phyloP scores from a whole-genome alignment of 2,888 invertebrate species.

The Chirona hameri region DNA sequence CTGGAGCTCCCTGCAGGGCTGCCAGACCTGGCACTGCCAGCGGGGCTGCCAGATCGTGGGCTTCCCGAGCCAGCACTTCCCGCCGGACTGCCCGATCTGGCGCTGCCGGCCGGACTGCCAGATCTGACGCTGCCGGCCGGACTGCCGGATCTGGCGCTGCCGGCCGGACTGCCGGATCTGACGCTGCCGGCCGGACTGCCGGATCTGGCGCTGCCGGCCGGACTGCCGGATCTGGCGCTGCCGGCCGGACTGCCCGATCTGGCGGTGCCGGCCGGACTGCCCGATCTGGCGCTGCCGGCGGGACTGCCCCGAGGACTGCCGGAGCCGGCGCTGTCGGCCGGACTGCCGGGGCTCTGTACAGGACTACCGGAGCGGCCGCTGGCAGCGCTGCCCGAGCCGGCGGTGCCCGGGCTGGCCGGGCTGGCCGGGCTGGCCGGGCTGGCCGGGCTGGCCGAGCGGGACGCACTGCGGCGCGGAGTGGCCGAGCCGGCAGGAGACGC shows the following conservation, averaged over 20 bases:
- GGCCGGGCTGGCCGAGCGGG: slow-evolving; percentile 26
- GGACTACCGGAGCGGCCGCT: not conserved
- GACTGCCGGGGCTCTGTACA: slow-evolving; percentile 33
- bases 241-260: slow-evolving; percentile 32
- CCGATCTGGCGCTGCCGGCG: not conserved
- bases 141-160: not conserved
- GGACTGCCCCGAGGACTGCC: no score
- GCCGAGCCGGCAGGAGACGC: not conserved
- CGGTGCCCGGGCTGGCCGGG: not conserved
- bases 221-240: slow-evolving; percentile 23
- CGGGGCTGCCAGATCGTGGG: slow-evolving; percentile 30
- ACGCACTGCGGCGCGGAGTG: slow-evolving; percentile 3
- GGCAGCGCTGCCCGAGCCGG: not conserved
- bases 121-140: slow-evolving; percentile 33
- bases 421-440: not conserved
- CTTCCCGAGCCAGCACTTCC: slow-evolving; percentile 23
- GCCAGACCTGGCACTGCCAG: slow-evolving; percentile 28
- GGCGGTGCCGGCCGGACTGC: not conserved
- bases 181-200: slow-evolving; percentile 1
- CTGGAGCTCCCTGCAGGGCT: not conserved
- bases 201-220: not conserved
- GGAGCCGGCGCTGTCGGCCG: slow-evolving; percentile 10
- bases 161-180: not conserved
- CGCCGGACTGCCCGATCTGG: slow-evolving; percentile 32
- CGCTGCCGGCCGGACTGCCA: not conserved